Evolutionary conservation across 92 coral and sea anemone species (phyloP), one percentile per base, ranked within the genome.

Genomic region (Bergia sp.): DNA sequence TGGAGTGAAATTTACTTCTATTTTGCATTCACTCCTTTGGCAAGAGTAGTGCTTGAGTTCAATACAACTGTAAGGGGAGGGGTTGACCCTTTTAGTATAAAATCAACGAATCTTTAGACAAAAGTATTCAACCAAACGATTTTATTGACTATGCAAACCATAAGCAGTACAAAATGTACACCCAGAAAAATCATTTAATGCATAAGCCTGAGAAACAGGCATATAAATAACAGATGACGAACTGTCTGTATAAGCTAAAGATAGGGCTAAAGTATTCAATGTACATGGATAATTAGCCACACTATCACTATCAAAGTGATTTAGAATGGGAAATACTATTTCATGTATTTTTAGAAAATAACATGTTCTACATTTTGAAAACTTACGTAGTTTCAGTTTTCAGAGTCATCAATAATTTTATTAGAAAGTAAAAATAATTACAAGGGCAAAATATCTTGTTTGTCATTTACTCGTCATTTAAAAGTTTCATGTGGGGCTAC

Each of bases 161-260:
- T 67, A 67, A 67, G 74, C 36, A 76, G n/a, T 38, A 42, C 40
- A 76, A 76, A 44, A 43, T n/a, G 16, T 76, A 40, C 55, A 76
- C 9, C 53, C 15, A 40, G 81, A 76, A 76, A 74, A 76, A 76
- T 40, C 5, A 76, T n/a, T 43, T 16, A n/a, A 76, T 76, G 55
- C 53, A 76, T 76, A 43, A 15, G n/a, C 81, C 29, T 41, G 20
- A 76, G 81, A 76, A 76, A 76, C 37, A 76, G 55, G 81, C 78
- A 73, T n/a, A 23, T 73, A 73, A 23, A 73, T 73, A 73, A 73
- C 39, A 20, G 43, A 73, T 73, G 77, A 73, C 15, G 42, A 37
- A 39, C 39, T 73, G 23, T 67, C 74, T 67, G 74, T 67, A 67
- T 67, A 29, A 73, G 77, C 77, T 73, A 73, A 37, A 73, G 77